These are phyloP conservation scores for Eurystomus gularis DNA, from an alignment of 2,113 vertebrate genomes.

Conservation along the genomic window DNA sequence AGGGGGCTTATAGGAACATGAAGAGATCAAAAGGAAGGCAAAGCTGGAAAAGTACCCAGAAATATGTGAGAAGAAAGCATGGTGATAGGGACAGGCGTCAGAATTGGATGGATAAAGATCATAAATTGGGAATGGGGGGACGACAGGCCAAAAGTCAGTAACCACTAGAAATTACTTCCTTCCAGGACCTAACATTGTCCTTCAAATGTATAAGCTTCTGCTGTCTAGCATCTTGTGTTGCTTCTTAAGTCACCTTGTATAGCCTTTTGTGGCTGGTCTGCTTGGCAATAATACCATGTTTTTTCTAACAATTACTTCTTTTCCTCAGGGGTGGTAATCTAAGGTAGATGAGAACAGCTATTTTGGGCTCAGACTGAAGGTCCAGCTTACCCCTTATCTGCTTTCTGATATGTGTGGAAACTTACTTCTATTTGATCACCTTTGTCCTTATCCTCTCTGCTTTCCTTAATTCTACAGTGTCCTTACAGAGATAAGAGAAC, in stretches of 20 bases:
- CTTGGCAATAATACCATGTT: not conserved
- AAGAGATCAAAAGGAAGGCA: not conserved
- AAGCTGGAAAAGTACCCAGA: not conserved
- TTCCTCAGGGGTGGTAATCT: not conserved
- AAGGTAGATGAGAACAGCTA: not conserved
- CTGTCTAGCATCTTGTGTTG: not conserved
- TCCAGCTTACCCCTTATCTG: not conserved
- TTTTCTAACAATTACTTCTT: not conserved
- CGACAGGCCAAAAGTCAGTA: not conserved
- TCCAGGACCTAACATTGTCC: not conserved
- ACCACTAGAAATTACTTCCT: not conserved
- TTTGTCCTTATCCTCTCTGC: not conserved
- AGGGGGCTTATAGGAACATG: not conserved
- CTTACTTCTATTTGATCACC: not conserved
- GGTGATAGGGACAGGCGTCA: not conserved
- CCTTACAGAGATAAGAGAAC: not conserved
- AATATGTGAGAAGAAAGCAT: not conserved
- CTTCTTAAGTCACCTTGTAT: not conserved
- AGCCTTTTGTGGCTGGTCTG: not conserved
- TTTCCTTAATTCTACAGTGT: not conserved
- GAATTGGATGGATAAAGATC: not conserved
- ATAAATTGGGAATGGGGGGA: not conserved
- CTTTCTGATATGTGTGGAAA: not conserved
- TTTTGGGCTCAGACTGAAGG: not conserved
- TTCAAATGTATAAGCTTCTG: not conserved